These are phyloP conservation scores for Asarcornis scutulata DNA, from an alignment of 2,113 vertebrate genomes.

Conservation along the genomic window DNA sequence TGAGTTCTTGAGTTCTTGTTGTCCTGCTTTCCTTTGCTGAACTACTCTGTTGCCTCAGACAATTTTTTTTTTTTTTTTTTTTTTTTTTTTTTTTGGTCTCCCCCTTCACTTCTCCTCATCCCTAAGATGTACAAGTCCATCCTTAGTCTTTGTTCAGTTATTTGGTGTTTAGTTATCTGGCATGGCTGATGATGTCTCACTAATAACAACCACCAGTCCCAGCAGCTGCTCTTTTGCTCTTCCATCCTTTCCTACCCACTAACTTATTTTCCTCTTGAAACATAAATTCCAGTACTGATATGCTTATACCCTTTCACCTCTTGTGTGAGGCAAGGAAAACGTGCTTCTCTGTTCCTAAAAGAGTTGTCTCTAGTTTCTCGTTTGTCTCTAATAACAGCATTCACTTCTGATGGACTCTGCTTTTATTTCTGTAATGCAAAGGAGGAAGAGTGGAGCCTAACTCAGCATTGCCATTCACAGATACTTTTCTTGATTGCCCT, in stretches of 20 bases:
- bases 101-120: fast-evolving
- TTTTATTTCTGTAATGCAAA: neutral
- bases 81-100: no score
- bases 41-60: neutral
- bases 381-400: neutral
- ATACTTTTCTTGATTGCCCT: neutral
- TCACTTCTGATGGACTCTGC: neutral
- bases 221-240: neutral
- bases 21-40: neutral
- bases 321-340: neutral
- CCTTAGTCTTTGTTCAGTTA: neutral
- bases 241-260: neutral
- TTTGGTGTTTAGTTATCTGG: neutral
- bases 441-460: neutral
- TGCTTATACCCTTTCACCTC: neutral
- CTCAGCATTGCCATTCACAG: neutral
- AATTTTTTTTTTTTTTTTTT: neutral
- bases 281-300: neutral
- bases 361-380: neutral
- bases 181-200: neutral
- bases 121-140: neutral
- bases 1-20: neutral
- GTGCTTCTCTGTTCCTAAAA: neutral
- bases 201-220: neutral
- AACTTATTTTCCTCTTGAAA: neutral